A percentile compares a stretch with the other conserved stretches of the same genome.
Evolutionary conservation across 2,113 vertebrate genomes (phyloP).

Genomic region (Thalassarche chlororhynchos): DNA sequence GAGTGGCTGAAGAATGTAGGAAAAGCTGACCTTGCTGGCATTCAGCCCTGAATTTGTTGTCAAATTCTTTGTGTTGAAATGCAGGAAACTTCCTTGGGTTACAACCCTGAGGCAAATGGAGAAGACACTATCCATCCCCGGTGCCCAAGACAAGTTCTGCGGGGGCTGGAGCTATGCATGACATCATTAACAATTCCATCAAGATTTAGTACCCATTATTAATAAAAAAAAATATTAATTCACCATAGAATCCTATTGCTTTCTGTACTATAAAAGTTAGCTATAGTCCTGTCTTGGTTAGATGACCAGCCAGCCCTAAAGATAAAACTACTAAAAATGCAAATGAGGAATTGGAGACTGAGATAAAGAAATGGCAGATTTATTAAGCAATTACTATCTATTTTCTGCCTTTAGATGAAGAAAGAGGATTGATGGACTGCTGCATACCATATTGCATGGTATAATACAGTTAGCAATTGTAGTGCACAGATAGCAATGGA

Average conservation of each 20-base stretch:
- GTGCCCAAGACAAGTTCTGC: background rate
- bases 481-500: constrained; percentile 28
- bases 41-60: background rate
- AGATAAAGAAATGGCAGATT: constrained; percentile 53
- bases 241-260: background rate
- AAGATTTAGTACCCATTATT: background rate
- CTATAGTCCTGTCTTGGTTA: background rate
- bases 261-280: constrained; percentile 29
- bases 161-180: background rate
- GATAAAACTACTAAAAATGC: constrained; percentile 57
- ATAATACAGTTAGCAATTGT: constrained; percentile 15
- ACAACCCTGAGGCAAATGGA: background rate
- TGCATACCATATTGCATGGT: background rate
- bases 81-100: background rate
- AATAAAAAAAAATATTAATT: constrained; percentile 20
- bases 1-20: background rate
- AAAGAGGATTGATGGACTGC: constrained; percentile 43
- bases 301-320: constrained; percentile 45
- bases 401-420: constrained; percentile 54
- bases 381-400: constrained; percentile 64
- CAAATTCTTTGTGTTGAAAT: background rate
- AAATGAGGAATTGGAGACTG: background rate
- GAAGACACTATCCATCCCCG: background rate
- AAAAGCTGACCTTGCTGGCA: background rate
- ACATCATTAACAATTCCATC: background rate